Evolutionary conservation across 2,888 invertebrate genomes (phyloP), one percentile per base, ranked within the genome.

Genomic region (Yponomeuta sedellus): DNA sequence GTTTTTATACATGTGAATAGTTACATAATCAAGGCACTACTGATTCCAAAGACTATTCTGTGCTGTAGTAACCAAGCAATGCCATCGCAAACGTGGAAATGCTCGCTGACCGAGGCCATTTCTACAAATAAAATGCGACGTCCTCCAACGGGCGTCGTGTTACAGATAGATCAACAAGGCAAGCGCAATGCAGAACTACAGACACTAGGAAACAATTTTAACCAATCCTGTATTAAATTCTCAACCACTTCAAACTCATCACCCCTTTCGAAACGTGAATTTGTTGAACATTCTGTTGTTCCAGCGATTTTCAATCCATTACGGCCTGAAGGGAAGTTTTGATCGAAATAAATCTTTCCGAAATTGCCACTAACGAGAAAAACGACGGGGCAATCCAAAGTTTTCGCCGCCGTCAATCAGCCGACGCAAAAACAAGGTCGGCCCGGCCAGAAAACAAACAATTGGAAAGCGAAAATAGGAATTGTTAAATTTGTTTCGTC

Each of bases 401-500:
- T 76, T 75, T 74, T 72, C 73, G 70, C 70, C 69, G 75, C 75
- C 74, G 76, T 76, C 78, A 77, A 78, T 78, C 77, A 74, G 68
- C 44, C 68, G 69, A 66, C 70, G 68, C 71, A 74, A 76, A 76
- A 78, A 77, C 76, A 75, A 59, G 65, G 59, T 39, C 65, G 65
- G 20, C 12, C 16, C 65, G 40, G 69, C 70, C 71, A 69, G 75
- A 71, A 70, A 64, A 67, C 73, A 71, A 80, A 78, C 77, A 77
- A 77, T 77, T 73, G 77, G 70, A 74, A 76, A 77, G 74, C 75
- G 77, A 75, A 77, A 80, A 80, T 77, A 78, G 74, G 71, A 74
- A 76, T 76, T 73, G 74, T 72, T 74, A 75, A 74, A 75, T 77
- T 76, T 75, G 77, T 77, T 75, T 73, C 75, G 77, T 77, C 79